Evolutionary conservation across 2,113 vertebrate genomes (phyloP), one percentile per base, ranked within the genome.

Genomic region (Tachysurus vachellii): DNA sequence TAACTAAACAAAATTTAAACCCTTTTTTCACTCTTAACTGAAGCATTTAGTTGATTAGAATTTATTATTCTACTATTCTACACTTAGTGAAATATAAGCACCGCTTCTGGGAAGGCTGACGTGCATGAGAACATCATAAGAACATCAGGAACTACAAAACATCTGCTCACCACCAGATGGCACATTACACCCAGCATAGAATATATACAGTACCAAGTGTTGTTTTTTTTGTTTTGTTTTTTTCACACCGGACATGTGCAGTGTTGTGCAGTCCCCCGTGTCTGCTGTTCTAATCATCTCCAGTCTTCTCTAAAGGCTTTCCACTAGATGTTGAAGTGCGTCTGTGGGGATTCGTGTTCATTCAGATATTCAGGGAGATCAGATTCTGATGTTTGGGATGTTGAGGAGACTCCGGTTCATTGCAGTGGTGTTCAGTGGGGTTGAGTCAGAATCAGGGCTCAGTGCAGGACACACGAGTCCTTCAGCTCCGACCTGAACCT

Each of bases 151-250:
- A 50, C 71, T 47, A 19, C 70, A 42, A 26, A 61, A 47, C 70
- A 61, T 75, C 54, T 61, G 36, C 3, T 77, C 23, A 31, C 84
- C 88, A 88, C 70, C 8, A 83, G 80, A 42, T 70, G 71, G 50
- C 50, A 19, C 36, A 14, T 66, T 50, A 28, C 12, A 17, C 5
- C 66, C 10, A 23, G 50, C 21, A 42, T 31, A 1, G 17, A 70
- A 10, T 71, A 5, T 44, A 2, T 3, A n/a, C n/a, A n/a, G n/a
- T n/a, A 6, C 19, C 17, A 23, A 71, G 31, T 1, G n/a, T 13
- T 0, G 8, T 59, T 5, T 59, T 36, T 71, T 21, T 71, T 14
- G 3, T 1, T 66, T 4, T 36, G 14, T 36, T 36, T 36, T 36
- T 36, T 36, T 2, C 19, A 83, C 26, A 31, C 26, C 76, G 16